Evolutionary conservation across 1,140 invertebrate species (phyloP), one percentile per base, ranked within the genome.

Genomic region (Uloborus diversus): DNA sequence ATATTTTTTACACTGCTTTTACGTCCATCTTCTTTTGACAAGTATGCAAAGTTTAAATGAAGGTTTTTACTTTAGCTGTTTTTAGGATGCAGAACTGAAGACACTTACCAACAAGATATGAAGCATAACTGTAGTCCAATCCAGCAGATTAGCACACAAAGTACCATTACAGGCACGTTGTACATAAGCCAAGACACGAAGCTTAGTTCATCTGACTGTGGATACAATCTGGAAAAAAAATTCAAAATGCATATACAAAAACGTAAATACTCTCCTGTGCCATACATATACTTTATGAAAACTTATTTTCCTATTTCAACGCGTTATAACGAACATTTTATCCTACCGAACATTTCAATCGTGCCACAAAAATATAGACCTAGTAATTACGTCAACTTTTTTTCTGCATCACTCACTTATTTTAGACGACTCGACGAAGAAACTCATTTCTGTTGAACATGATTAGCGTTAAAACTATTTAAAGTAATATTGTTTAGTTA

Each of bases 111-210:
- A 20, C 69, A 62, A 20, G 73, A 73, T 9, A 94, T 90, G 84
- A 90, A 96, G 49, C 92, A 89, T 82, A 93, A 90, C 79, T 89
- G 87, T 0, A 90, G 84, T 85, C 88, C 89, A 1, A 93, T 25
- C 90, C 92, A 95, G 0, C 92, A 91, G 0, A 93, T 82, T 11
- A 93, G 83, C 78, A 92, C 89, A 85, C 93, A 93, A 0, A 94
- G 69, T 30, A 94, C 79, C 91, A 94, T 93, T 23, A 91, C 86
- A 30, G 92, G 89, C n/a, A 89, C 85, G 84, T 88, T 85, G 82
- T 90, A 92, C 51, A 91, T 88, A 89, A 95, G 92, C 90, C 93
- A 95, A 79, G 89, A 90, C 70, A 91, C 89, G 86, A 94, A 95
- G 84, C 93, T 93, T 65, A 94, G 61, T n/a, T 82, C 83, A 3